Base-by-base conservation (phyloP, 2,888 invertebrate species). In the Listrodromus nycthemerus region DNA sequence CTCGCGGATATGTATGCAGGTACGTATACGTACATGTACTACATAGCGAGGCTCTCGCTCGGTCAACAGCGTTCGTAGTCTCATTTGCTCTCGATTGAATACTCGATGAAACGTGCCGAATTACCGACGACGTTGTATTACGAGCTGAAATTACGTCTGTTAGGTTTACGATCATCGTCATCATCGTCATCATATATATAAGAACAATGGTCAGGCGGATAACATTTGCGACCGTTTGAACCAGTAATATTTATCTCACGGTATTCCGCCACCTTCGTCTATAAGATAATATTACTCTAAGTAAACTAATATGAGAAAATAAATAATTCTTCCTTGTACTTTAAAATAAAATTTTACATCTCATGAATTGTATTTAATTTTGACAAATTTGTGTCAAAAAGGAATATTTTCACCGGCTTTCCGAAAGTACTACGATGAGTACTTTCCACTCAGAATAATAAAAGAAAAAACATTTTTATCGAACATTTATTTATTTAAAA, bases 161-260 rank as follows among this genome's bases (percentile, higher is more conserved):
- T n/a, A 69, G 55, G 55, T 85, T 86, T 86, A 84, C 82, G 86
- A 80, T 80, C 75, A 45, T 71, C 78, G 82, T 80, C n/a, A n/a
- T n/a, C n/a, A n/a, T n/a, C n/a, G n/a, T n/a, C n/a, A n/a, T 61
- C 8, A 33, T 33, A 33, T 33, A 58, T 16, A 52, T 52, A 21
- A 79, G 82, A 82, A 86, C 86, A 86, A 86, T 86, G 70, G 73
- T 55, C 10, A 50, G 21, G 69, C 6, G 10, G 41, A 45, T 75
- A 83, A 71, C 33, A 52, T 75, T 76, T 50, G 48, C 70, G 77
- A 65, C 81, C 81, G 81, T 75, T 81, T 78, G 84, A 58, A 41
- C 33, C 30, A 74, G 67, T 73, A 45, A 63, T 41, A 37, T 75
- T 41, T 21, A 13, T 63, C 4, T 48, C 16, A 70, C 19, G 10